Conservation (phyloP, 1,140 invertebrate genomes). For the Polypedilum pembai region DNA sequence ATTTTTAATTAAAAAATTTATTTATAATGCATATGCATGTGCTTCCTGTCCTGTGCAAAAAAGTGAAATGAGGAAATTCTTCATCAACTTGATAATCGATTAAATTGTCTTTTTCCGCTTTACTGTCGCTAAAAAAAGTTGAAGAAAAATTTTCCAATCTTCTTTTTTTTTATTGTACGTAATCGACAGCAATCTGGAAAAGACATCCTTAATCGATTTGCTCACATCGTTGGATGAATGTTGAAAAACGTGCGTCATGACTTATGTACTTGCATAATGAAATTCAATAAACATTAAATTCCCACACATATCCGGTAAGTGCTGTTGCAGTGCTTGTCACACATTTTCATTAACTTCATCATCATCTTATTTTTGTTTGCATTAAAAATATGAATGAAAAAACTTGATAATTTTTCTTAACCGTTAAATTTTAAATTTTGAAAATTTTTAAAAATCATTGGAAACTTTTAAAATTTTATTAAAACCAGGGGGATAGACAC, state of each 20-base stretch:
- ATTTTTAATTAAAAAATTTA: too few relatives aligned
- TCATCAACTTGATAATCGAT: conserved; percentile 9
- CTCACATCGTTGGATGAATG: background rate
- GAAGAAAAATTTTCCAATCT: background rate
- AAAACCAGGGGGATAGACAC: too few relatives aligned
- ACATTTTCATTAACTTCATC: background rate
- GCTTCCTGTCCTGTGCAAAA: background rate
- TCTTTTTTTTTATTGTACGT: too few relatives aligned
- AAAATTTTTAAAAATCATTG: too few relatives aligned
- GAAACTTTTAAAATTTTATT: too few relatives aligned
- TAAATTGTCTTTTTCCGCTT: conserved; percentile 28
- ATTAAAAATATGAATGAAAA: too few relatives aligned
- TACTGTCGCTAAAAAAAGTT: conserved; percentile 28
- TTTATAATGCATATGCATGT: too few relatives aligned
- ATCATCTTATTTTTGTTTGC: background rate
- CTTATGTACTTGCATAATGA: background rate
- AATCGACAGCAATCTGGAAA: conserved; percentile 23
- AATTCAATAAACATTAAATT: background rate
- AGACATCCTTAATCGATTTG: conserved; percentile 27
- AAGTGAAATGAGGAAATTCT: background rate
- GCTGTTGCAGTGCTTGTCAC: background rate
- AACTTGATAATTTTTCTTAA: too few relatives aligned
- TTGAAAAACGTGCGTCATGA: background rate
- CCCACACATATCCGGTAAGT: conserved; percentile 25
- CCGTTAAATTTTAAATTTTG: too few relatives aligned